phyloP scores from a whole-genome alignment of 2,797 vertebrate species.

The Galago senegalensis region DNA sequence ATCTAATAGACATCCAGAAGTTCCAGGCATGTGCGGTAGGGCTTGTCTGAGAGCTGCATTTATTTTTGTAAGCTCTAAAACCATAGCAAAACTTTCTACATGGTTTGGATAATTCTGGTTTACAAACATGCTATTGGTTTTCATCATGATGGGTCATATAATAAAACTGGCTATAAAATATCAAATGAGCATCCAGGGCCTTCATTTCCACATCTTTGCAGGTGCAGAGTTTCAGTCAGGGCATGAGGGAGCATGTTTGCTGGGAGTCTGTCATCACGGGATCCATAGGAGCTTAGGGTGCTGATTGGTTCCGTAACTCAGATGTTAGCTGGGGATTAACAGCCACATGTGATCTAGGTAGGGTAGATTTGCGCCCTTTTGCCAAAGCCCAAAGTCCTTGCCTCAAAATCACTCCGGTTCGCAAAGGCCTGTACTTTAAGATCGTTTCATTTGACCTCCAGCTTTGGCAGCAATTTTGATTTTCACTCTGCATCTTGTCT shows the following conservation, averaged over 20 bases:
- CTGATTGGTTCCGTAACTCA: background rate
- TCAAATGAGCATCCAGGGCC: background rate
- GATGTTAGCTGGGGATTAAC: background rate
- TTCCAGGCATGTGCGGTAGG: background rate
- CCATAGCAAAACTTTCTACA: background rate
- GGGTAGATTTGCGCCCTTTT: background rate
- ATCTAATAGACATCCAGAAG: background rate
- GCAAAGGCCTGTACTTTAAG: background rate
- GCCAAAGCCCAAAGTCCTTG: background rate
- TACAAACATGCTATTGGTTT: background rate
- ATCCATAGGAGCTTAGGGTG: background rate
- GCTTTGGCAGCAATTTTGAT: background rate
- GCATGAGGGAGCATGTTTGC: background rate
- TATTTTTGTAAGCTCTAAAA: slow-evolving; percentile 35
- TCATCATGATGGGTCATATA: background rate
- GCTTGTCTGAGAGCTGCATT: background rate
- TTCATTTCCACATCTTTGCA: background rate
- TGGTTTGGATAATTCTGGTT: background rate
- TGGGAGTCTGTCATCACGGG: background rate
- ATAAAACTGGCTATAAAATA: background rate
- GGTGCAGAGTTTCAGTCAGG: background rate
- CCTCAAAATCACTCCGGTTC: background rate
- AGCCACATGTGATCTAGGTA: background rate
- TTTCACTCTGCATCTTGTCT: background rate
- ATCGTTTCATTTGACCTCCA: background rate